Conservation (phyloP, 2,888 invertebrate genomes). For the Capitulum mitella region DNA sequence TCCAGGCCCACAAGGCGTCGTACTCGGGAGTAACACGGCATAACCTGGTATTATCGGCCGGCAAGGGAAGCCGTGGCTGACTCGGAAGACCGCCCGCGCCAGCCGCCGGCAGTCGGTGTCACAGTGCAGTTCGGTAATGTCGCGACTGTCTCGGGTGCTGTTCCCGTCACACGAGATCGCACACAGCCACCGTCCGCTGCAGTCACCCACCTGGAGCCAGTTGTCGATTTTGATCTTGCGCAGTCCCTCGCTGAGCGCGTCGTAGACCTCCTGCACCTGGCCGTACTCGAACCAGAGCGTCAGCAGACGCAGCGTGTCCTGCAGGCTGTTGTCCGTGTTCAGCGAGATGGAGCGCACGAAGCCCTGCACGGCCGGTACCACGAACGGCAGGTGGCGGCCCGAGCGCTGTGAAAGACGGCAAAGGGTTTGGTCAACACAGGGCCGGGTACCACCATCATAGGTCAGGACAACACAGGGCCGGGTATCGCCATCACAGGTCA, state of each 20-base stretch:
- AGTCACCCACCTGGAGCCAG: slow-evolving; percentile 71
- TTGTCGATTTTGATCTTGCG: slow-evolving; percentile 92
- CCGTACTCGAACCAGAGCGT: slow-evolving; percentile 99
- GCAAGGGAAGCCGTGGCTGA: no score
- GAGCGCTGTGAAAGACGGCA: not conserved
- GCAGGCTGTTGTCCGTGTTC: slow-evolving; percentile 84
- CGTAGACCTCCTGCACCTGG: slow-evolving; percentile 85
- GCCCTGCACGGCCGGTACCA: slow-evolving; percentile 88
- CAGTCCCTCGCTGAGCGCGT: slow-evolving; percentile 85
- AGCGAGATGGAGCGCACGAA: slow-evolving; percentile 92
- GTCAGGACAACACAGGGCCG: not conserved
- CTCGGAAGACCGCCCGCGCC: no score
- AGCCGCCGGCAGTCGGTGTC: no score
- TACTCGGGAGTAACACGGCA: no score
- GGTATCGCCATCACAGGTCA: not conserved
- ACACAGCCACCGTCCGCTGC: no score
- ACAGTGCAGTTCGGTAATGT: no score
- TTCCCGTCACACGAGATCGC: no score
- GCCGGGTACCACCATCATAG: not conserved
- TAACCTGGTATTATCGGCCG: no score
- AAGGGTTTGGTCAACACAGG: no score
- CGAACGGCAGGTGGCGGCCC: slow-evolving; percentile 53
- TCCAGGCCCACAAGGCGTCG: no score
- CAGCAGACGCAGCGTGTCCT: slow-evolving; percentile 88
- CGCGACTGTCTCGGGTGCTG: no score